A percentile compares a stretch with the other conserved stretches of the same genome.
These are phyloP conservation scores for Colletes gigas DNA, from an alignment of 1,140 invertebrate genomes.

Conservation along the genomic window DNA sequence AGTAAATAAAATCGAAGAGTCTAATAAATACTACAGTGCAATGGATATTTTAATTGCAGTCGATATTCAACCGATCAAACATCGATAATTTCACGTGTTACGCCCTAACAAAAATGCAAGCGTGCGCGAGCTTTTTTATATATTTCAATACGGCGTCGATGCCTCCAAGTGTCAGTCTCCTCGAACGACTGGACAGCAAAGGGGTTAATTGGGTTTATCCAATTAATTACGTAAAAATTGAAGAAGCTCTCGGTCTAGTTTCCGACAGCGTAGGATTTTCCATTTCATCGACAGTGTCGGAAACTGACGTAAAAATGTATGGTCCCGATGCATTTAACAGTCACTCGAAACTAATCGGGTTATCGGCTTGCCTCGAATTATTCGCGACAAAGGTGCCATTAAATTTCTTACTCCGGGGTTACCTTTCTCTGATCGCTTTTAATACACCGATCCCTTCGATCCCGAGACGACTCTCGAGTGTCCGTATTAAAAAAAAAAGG, in stretches of 20 bases:
- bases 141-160: too few relatives aligned
- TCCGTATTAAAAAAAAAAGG: neutral
- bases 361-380: neutral
- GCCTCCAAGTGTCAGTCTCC: too few relatives aligned
- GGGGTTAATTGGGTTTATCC: neutral
- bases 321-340: neutral
- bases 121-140: too few relatives aligned
- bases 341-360: constrained; percentile 7
- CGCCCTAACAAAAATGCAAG: too few relatives aligned
- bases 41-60: too few relatives aligned
- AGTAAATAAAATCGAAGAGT: too few relatives aligned
- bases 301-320: neutral
- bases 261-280: neutral
- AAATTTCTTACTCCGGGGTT: neutral
- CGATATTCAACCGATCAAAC: too few relatives aligned
- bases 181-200: too few relatives aligned
- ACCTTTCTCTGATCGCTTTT: neutral
- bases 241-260: neutral
- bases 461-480: neutral
- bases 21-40: too few relatives aligned
- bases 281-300: neutral
- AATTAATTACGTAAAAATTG: neutral
- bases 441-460: neutral
- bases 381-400: neutral
- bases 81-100: too few relatives aligned